Evolutionary conservation across 2,113 vertebrate species (phyloP), one percentile per base, ranked within the genome.

Genomic region (Gopherus flavomarginatus): DNA sequence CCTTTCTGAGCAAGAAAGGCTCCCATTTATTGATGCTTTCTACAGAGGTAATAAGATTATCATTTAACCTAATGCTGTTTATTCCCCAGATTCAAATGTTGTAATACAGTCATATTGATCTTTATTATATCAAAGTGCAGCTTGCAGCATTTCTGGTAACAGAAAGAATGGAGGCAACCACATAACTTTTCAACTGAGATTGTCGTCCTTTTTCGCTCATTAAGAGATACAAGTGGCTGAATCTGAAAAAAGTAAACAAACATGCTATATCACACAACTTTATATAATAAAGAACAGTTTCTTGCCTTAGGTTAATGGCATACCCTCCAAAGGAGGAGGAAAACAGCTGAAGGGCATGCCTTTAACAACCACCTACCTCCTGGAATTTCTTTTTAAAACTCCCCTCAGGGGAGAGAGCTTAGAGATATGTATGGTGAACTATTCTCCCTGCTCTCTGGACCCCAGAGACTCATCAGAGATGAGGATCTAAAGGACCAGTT

Each of bases 21-120:
- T 97, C 62, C 56, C 81, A 88, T 97, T 97, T 97, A 97, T 94
- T 95, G 94, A 94, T 94, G 97, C 24, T 35, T 94, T 96, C 91
- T 90, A 54, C 49, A 89, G 56, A 59, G 92, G 93, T 98, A 98
- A 98, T 53, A 50, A 98, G 96, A 97, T 97, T 97, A 96, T 97
- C 88, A 92, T 97, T 97, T 96, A 96, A 86, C 49, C 9, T 96
- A 97, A 97, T 97, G 95, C 92, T 96, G 59, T 92, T 97, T 92
- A 92, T 97, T 97, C 91, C 92, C 49, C 89, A 95, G 90, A 88
- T 85, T 96, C 62, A 98, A 97, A 96, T 93, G 92, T 95, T 97
- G 87, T 94, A 92, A 96, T 95, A 86, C 59, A 87, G 85, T 77
- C 52, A 80, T 97, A 98, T 98, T 97, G 97, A 98, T 96, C 96